phyloP scores from a whole-genome alignment of 2,113 vertebrate species.

The Prinia subflava region DNA sequence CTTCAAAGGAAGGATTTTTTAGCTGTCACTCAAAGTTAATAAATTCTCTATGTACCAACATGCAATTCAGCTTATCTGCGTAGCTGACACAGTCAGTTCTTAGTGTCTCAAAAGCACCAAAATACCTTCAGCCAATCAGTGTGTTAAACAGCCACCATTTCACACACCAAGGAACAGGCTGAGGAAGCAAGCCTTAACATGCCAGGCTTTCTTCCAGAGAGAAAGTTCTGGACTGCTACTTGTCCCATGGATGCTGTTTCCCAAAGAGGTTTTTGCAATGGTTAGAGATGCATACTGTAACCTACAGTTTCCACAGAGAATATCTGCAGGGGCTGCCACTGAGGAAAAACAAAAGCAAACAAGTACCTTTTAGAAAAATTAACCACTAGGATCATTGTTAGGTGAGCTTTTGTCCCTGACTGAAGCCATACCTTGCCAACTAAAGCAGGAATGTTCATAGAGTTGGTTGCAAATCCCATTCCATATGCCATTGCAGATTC shows the following conservation, averaged over 20 bases:
- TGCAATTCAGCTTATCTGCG: not conserved
- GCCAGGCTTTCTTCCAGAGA: not conserved
- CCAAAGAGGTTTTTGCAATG: not conserved
- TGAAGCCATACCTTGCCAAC: constrained; percentile 85
- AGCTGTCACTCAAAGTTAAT: not conserved
- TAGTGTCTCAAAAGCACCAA: not conserved
- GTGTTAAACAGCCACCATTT: not conserved
- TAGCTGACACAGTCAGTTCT: not conserved
- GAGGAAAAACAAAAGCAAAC: not conserved
- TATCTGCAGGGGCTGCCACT: not conserved
- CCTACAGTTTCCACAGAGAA: not conserved
- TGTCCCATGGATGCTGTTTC: not conserved
- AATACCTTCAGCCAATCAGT: not conserved
- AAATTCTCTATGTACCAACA: not conserved
- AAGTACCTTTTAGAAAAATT: not conserved
- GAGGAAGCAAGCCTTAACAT: not conserved
- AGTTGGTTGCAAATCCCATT: constrained; percentile 98
- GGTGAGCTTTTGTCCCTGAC: not conserved
- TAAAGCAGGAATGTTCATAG: constrained; percentile 97
- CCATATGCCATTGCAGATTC: constrained; percentile 93
- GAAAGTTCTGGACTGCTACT: not conserved
- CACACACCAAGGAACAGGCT: not conserved
- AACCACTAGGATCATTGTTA: not conserved
- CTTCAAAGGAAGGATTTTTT: not conserved
- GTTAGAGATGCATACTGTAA: not conserved